Base-by-base conservation (phyloP, 1,140 invertebrate species). In the Calephelis nemesis region DNA sequence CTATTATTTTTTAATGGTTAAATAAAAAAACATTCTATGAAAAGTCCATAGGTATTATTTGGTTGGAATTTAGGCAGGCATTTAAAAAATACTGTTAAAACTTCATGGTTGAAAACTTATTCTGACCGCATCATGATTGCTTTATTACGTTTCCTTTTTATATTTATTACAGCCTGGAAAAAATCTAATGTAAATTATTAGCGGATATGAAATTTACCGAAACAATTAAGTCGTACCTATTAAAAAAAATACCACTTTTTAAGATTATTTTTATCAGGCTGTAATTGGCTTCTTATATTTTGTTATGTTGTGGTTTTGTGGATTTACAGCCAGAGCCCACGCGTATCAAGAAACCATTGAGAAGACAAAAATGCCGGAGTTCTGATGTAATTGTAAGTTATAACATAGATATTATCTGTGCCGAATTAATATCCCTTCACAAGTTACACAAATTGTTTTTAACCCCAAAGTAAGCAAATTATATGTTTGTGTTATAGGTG, bases 311-410 rank as follows among this genome's bases (percentile, higher is more conserved):
- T 71, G 71, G 69, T 72, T 63, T 77, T 65, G 69, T 75, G 30
- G 47, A 40, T 72, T 67, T 75, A 66, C 81, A 83, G 81, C 74
- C 78, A 69, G 87, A 87, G 75, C 78, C 87, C 67, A 76, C 73
- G 71, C 80, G 88, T 7, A 68, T 82, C 69, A 75, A 84, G 78
- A 90, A 91, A 82, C 89, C 83, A 62, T 78, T 90, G 13, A 72
- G 81, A 68, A 81, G 88, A 74, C 87, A 91, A 84, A 90, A 90
- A 68, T 90, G 87, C 84, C 83, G 87, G 75, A 91, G 87, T 73
- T 91, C 89, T 63, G 89, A 91, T 85, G 87, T 91, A 83, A 90
- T 77, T 83, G 62, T 65, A 63, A 66, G 58, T 66, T 45, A 8
- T 45, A 45, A 45, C 42, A 9, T 45, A 45, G 42, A 45, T 45